These are phyloP conservation scores for Xiphorhynchus erythropygius DNA, from an alignment of 2,797 vertebrate genomes.

Conservation along the genomic window DNA sequence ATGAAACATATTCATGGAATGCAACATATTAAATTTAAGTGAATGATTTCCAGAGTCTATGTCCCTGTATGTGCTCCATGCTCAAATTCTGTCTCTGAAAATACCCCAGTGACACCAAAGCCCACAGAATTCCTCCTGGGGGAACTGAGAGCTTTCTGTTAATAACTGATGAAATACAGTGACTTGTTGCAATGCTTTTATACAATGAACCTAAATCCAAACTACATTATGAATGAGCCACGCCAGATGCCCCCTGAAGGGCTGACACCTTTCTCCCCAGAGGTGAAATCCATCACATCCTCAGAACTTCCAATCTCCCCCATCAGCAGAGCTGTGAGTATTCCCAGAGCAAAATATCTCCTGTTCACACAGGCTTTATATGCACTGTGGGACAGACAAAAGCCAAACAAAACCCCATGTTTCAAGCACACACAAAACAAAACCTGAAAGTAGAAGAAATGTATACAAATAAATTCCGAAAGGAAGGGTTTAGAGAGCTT, in stretches of 20 bases:
- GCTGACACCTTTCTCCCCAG: slow-evolving; percentile 3
- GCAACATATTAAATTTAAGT: slow-evolving; percentile 38
- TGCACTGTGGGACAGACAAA: background rate
- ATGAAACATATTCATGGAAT: background rate
- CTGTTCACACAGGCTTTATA: background rate
- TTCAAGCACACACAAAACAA: background rate
- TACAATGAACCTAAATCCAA: slow-evolving; percentile 8
- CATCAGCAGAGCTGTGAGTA: slow-evolving; percentile 8
- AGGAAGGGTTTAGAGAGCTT: background rate
- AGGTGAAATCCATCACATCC: background rate
- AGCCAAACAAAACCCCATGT: background rate
- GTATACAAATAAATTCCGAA: background rate
- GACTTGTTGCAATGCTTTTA: slow-evolving; percentile 39
- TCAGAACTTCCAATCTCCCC: background rate
- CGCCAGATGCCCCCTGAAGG: background rate
- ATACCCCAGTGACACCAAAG: background rate
- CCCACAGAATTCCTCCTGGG: slow-evolving; percentile 34
- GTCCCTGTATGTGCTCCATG: slow-evolving; percentile 3
- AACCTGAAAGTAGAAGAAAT: background rate
- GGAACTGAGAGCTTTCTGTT: slow-evolving; percentile 38
- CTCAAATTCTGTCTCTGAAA: background rate
- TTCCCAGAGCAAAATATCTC: background rate
- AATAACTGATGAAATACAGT: slow-evolving; percentile 47
- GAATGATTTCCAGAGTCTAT: slow-evolving; percentile 9
- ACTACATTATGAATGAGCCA: slow-evolving; percentile 12